Evolutionary conservation across 2,797 vertebrate genomes (phyloP).

Genomic region (Centropyge bicolor): DNA sequence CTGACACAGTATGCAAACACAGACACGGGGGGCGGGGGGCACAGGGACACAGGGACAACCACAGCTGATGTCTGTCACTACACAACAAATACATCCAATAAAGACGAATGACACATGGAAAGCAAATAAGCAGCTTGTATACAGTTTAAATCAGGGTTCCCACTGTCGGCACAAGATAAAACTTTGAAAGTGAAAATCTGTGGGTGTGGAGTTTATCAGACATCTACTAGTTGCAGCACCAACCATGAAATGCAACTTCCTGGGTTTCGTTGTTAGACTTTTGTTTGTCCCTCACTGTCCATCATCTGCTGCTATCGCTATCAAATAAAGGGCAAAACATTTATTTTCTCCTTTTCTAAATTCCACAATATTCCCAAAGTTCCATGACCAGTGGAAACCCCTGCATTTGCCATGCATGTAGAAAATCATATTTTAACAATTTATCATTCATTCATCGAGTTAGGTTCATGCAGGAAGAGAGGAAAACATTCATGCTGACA

Average conservation of each 20-base stretch:
- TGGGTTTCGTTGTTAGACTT: too few relatives aligned
- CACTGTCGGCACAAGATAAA: conserved; percentile 13
- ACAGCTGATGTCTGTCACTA: conserved; percentile 3
- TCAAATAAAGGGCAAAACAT: background rate
- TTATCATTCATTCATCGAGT: background rate
- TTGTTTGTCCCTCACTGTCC: too few relatives aligned
- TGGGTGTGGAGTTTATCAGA: too few relatives aligned
- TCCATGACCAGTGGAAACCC: conserved; percentile 32
- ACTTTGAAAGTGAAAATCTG: too few relatives aligned
- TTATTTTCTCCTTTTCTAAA: background rate
- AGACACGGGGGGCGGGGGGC: conserved; percentile 17
- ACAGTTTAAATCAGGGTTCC: conserved; percentile 34
- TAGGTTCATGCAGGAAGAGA: conserved; percentile 41
- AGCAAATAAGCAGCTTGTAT: conserved; percentile 17
- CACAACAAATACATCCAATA: conserved; percentile 3
- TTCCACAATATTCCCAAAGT: background rate
- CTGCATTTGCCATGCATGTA: background rate
- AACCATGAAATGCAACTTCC: too few relatives aligned
- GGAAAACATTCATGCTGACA: conserved; percentile 25
- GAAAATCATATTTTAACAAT: background rate
- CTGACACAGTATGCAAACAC: conserved; percentile 45
- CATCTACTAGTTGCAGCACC: too few relatives aligned
- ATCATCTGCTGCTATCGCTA: background rate
- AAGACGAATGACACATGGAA: background rate
- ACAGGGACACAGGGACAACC: conserved; percentile 18